Evolutionary conservation across 2,888 invertebrate species (phyloP), one percentile per base, ranked within the genome.

Genomic region (Rosalia funebris): DNA sequence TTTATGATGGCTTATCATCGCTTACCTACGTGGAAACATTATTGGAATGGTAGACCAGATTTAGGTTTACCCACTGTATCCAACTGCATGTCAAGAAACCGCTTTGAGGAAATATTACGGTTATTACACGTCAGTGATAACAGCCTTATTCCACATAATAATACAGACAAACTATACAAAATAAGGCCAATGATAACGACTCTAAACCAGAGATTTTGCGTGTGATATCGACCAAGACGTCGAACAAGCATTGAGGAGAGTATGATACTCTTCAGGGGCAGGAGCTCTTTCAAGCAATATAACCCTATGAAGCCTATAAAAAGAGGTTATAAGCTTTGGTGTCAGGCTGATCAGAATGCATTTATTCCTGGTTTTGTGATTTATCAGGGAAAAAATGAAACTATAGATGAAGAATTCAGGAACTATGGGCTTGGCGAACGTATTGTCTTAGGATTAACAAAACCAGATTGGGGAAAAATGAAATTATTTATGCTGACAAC

Each of bases 341-440:
- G 53, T 32, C 7, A 57, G 1, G 44, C 48, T 7, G 67, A 69
- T 36, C 58, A 62, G 34, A 44, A 16, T n/a, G 67, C 69, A 9
- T 69, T 55, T 20, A 56, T 66, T 2, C 3, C 14, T 14, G 60
- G 56, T 32, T 71, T 71, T 58, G 58, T 62, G 19, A 46, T 68
- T 9, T 71, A 70, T 47, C 63, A 68, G 15, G 70, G 69, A 41
- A 66, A 68, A 56, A 25, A 67, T 52, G 60, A 42, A 12, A 12
- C 5, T 52, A 12, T 46, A 7, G 50, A 70, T 53, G 16, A 39
- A 5, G 62, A 63, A 47, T 64, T 59, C 20, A 20, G 15, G 14
- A 3, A 19, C 2, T 58, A 16, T 31, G 52, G 57, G 11, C 39
- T 57, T 31, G 57, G 59, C 32, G 59, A 55, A 45, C 20, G 37